Base-by-base conservation (phyloP, 2,888 invertebrate species). In the Ceriagrion tenellum region DNA sequence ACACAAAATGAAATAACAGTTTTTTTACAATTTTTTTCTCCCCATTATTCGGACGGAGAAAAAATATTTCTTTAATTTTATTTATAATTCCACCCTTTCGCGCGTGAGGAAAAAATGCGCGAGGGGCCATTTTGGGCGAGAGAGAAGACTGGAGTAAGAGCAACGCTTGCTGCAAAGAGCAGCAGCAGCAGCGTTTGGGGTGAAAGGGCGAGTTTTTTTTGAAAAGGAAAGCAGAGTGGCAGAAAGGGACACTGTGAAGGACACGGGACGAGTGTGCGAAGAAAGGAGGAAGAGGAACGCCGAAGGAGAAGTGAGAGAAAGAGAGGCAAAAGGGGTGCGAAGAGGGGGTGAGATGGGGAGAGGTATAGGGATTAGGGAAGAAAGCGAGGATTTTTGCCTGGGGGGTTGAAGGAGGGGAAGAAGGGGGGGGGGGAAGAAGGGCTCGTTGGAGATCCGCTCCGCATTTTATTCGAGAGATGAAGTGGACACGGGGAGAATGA, bases 391-490 rank as follows among this genome's bases (percentile, higher is more conserved):
- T 40, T 59, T 91, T 63, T 18, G 93, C 93, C 93, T 26, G 69
- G 20, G 93, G 93, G 35, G 30, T 20, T 13, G 63, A 63, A 74
- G 12, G 74, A 10, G n/a, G n/a, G n/a, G 69, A 23, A n/a, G 63
- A 63, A 35, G 30, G 40, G 93, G n/a, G 91, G 59, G 69, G 10
- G 93, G 55, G 69, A 16, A 59, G 59, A 59, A 59, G 59, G 59
- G 59, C 20, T 59, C 59, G 59, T 59, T 59, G 59, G 20, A 59
- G 59, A 16, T 59, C 59, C 20, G 16, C 69, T 63, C 59, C 63
- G 63, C 63, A 91, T 91, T 91, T 91, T 81, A 81, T 35, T 91
- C 91, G 91, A 91, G 91, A 63, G 91, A 91, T 91, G 91, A 91
- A 91, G 91, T 63, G 91, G 91, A 91, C 91, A 63, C 91, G 63